Conservation (phyloP, 2,797 vertebrate genomes). For the Sebastes steindachneri region DNA sequence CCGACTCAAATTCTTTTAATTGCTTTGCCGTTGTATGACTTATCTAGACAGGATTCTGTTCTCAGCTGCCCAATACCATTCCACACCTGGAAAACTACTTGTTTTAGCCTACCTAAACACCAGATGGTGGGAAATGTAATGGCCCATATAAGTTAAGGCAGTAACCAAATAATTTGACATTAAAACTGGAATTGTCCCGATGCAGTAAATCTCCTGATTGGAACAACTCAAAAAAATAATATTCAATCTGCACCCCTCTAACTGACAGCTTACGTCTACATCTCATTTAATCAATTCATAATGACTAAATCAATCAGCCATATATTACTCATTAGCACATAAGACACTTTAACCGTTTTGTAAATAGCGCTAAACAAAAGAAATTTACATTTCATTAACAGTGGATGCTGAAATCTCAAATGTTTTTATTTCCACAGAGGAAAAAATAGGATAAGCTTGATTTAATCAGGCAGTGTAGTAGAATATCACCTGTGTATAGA, state of each 20-base stretch:
- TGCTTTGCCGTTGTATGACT: conserved; percentile 1
- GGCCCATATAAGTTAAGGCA: neutral
- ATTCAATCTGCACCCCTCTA: neutral
- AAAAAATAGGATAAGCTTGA: conserved; percentile 19
- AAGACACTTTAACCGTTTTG: conserved; percentile 24
- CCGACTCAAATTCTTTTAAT: conserved; percentile 14
- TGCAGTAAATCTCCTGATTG: neutral
- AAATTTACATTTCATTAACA: conserved; percentile 34
- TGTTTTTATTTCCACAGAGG: conserved; percentile 8
- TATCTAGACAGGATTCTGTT: neutral
- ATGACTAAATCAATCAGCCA: conserved; percentile 30
- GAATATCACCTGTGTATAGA: conserved; percentile 11
- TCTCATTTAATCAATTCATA: conserved; percentile 32
- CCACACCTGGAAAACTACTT: neutral
- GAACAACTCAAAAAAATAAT: neutral
- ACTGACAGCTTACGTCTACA: conserved; percentile 13
- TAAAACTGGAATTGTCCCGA: neutral
- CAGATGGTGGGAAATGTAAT: neutral
- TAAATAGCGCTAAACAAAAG: conserved; percentile 16
- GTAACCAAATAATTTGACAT: neutral
- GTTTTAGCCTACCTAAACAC: neutral
- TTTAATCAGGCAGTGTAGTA: conserved; percentile 31
- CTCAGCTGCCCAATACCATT: neutral
- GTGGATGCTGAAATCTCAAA: neutral
- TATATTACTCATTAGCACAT: conserved; percentile 26